phyloP scores from a whole-genome alignment of 1,140 invertebrate species.

The Ganaspis sp. region DNA sequence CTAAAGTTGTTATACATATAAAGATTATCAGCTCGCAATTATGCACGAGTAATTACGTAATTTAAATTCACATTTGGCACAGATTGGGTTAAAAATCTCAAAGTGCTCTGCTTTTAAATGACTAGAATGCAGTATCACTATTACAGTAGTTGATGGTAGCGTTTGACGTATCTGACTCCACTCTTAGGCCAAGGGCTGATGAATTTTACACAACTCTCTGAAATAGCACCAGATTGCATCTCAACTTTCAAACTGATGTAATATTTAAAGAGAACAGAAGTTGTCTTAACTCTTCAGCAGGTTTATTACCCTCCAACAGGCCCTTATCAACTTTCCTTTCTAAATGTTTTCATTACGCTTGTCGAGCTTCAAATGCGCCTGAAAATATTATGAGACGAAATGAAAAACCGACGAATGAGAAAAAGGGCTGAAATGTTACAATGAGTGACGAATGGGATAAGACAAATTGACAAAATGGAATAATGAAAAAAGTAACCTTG shows the following conservation, averaged over 20 bases:
- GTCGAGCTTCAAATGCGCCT: no score
- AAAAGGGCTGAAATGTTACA: no score
- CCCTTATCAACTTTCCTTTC: not conserved
- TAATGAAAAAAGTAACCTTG: no score
- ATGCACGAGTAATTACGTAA: no score
- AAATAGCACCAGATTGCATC: not conserved
- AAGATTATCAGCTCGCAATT: no score
- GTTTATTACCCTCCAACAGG: not conserved
- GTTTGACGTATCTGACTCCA: not conserved
- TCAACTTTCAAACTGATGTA: not conserved
- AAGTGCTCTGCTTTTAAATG: not conserved
- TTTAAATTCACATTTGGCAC: no score
- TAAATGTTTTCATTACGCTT: no score
- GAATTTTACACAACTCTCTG: slow-evolving; percentile 15
- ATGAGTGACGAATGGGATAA: no score
- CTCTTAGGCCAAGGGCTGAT: not conserved
- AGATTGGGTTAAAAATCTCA: not conserved
- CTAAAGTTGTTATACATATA: no score
- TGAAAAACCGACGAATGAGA: no score
- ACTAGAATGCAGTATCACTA: not conserved
- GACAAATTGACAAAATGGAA: no score
- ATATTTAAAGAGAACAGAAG: not conserved
- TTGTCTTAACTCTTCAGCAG: not conserved
- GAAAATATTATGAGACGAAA: no score
- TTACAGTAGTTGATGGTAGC: not conserved